phyloP scores from a whole-genome alignment of 2,888 invertebrate genomes.

The Syritta pipiens region DNA sequence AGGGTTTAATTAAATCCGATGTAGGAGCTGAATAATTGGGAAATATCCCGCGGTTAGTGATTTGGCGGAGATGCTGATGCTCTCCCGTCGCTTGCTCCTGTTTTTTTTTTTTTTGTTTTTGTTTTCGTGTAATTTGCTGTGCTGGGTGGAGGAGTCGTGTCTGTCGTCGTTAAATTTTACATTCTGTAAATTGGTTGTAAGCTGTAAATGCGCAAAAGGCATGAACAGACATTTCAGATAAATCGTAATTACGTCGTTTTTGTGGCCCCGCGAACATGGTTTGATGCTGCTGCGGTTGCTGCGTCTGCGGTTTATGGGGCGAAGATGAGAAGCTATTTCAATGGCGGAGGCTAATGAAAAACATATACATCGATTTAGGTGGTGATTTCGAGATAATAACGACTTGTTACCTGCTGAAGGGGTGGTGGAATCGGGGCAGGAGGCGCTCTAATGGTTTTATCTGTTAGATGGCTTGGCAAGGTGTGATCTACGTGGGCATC shows the following conservation, averaged over 20 bases:
- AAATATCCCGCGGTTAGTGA: conserved; percentile 50
- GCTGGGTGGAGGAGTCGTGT: background rate
- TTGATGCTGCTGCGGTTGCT: too few species aligned
- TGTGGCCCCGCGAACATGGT: background rate
- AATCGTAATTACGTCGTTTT: conserved; percentile 32
- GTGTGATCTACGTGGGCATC: too few species aligned
- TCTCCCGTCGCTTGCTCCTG: conserved; percentile 1
- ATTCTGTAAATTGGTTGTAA: conserved; percentile 46
- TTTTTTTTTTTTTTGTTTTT: conserved; percentile 1
- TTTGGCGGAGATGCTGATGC: conserved; percentile 23
- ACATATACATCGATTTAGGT: too few species aligned
- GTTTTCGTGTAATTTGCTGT: background rate
- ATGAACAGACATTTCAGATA: conserved; percentile 18
- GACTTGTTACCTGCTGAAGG: too few species aligned
- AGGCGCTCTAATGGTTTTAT: too few species aligned
- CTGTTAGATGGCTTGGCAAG: too few species aligned
- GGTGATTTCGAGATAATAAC: too few species aligned
- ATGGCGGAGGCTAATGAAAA: too few species aligned
- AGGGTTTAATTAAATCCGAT: conserved; percentile 60
- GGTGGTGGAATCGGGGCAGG: too few species aligned
- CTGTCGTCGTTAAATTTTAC: conserved; percentile 24
- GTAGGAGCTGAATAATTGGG: conserved; percentile 38
- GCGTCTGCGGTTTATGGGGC: too few species aligned
- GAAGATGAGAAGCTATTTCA: background rate
- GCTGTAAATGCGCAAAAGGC: conserved; percentile 14